Evolutionary conservation across 2,797 vertebrate genomes (phyloP).

Genomic region (Decapterus maruadsi): DNA sequence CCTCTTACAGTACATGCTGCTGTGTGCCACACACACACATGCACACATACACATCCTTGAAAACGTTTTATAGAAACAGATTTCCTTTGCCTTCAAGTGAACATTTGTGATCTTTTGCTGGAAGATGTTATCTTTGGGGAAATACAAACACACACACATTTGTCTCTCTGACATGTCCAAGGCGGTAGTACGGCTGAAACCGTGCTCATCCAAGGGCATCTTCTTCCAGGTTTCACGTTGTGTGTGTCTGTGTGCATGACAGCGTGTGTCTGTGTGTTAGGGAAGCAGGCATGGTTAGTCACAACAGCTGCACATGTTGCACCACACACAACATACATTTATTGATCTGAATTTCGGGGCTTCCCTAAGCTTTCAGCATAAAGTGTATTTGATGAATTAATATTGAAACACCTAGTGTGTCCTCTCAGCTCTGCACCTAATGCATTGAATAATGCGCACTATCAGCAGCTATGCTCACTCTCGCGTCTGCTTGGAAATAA

Average conservation of each 20-base stretch:
- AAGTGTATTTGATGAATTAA: slow-evolving; percentile 36
- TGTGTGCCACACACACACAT: background rate
- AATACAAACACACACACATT: slow-evolving; percentile 44
- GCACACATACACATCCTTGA: slow-evolving; percentile 26
- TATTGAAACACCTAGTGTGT: slow-evolving; percentile 32
- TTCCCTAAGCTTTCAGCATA: background rate
- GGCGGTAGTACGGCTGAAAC: slow-evolving; percentile 57
- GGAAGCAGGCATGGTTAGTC: background rate
- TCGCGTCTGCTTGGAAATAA: slow-evolving; percentile 15
- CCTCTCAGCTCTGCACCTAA: slow-evolving; percentile 15
- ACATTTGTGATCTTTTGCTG: slow-evolving; percentile 51
- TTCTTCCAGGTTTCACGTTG: slow-evolving; percentile 59
- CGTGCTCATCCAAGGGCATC: slow-evolving; percentile 70
- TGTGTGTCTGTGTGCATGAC: slow-evolving; percentile 6
- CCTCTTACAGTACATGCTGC: background rate
- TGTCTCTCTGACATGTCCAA: slow-evolving; percentile 65
- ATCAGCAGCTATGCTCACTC: slow-evolving; percentile 9
- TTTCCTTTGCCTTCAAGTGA: slow-evolving; percentile 59
- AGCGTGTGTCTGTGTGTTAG: background rate
- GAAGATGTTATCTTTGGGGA: slow-evolving; percentile 64
- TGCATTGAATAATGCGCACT: slow-evolving; percentile 16
- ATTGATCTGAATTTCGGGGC: slow-evolving; percentile 18
- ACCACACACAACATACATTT: background rate
- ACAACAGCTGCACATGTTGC: slow-evolving; percentile 5
- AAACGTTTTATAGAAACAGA: slow-evolving; percentile 44